phyloP scores from a whole-genome alignment of 92 coral and sea anemone genomes.

The Porites evermanni region DNA sequence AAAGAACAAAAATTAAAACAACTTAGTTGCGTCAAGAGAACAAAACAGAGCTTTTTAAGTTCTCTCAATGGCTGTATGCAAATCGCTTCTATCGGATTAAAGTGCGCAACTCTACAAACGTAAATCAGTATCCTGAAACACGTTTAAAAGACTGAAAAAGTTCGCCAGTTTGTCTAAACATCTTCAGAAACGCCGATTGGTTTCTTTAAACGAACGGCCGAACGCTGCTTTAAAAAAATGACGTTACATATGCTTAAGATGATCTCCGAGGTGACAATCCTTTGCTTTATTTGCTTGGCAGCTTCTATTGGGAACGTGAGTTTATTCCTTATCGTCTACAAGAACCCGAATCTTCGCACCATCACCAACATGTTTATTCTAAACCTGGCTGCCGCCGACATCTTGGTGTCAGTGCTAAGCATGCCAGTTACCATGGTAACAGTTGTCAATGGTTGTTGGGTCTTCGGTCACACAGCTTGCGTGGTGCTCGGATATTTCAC shows the following conservation, averaged over 20 bases:
- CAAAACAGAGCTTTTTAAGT: too few species aligned
- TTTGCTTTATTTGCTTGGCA: neutral
- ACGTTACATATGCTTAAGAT: neutral
- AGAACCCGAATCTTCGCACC: slow-evolving; percentile 55
- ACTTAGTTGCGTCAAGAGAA: too few species aligned
- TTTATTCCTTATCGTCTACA: slow-evolving; percentile 59
- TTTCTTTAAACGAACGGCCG: too few species aligned
- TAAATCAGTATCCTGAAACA: too few species aligned
- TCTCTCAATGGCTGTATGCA: too few species aligned
- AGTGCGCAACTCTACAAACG: too few species aligned
- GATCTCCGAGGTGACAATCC: neutral
- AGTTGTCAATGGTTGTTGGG: slow-evolving; percentile 41
- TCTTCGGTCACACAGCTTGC: slow-evolving; percentile 53
- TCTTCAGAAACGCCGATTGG: too few species aligned
- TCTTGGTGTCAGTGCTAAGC: slow-evolving; percentile 62
- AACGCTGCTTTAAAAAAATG: neutral
- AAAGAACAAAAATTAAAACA: too few species aligned
- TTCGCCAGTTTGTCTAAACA: too few species aligned
- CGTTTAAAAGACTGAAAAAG: too few species aligned
- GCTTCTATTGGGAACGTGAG: slow-evolving; percentile 62
- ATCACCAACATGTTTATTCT: slow-evolving; percentile 57
- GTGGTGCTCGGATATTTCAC: slow-evolving; percentile 47
- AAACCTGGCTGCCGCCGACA: slow-evolving; percentile 70
- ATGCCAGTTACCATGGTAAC: slow-evolving; percentile 66
- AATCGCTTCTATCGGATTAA: too few species aligned